These are phyloP conservation scores for Drosophila dives DNA, from an alignment of 2,888 invertebrate genomes.

Conservation along the genomic window DNA sequence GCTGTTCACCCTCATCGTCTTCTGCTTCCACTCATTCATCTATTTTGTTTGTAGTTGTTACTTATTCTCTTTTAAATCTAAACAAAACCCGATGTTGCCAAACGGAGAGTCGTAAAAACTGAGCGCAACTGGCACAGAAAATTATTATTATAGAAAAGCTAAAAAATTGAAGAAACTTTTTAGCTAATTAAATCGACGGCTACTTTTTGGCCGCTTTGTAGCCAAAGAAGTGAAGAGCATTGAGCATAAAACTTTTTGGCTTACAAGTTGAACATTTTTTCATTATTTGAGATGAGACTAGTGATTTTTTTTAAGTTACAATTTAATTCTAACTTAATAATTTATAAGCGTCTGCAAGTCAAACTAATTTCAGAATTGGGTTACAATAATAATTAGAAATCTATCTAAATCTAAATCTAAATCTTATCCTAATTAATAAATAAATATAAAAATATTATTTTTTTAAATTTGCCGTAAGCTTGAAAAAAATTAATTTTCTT, in stretches of 20 bases:
- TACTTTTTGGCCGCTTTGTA: not conserved
- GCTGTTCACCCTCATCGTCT: not conserved
- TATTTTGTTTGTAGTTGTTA: not conserved
- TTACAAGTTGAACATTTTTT: not conserved
- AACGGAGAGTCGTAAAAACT: conserved; percentile 52
- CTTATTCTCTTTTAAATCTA: conserved; percentile 36
- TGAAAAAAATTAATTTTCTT: not conserved
- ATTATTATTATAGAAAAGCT: not conserved
- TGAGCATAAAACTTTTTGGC: not conserved
- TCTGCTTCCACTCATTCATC: not conserved
- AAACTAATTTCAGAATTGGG: too few relatives aligned
- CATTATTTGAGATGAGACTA: not conserved
- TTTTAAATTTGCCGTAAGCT: not conserved
- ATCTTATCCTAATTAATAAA: not conserved
- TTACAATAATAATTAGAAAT: too few relatives aligned
- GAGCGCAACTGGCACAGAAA: conserved; percentile 14
- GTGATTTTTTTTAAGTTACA: not conserved
- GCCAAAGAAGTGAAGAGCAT: not conserved
- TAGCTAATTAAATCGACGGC: conserved; percentile 1
- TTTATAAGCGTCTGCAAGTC: not conserved
- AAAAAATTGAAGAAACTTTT: not conserved
- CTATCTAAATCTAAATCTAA: too few relatives aligned
- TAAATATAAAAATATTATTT: too few relatives aligned
- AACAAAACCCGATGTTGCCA: conserved; percentile 54
- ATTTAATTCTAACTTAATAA: not conserved